phyloP scores from a whole-genome alignment of 2,888 invertebrate species.

The Plusia festucae region DNA sequence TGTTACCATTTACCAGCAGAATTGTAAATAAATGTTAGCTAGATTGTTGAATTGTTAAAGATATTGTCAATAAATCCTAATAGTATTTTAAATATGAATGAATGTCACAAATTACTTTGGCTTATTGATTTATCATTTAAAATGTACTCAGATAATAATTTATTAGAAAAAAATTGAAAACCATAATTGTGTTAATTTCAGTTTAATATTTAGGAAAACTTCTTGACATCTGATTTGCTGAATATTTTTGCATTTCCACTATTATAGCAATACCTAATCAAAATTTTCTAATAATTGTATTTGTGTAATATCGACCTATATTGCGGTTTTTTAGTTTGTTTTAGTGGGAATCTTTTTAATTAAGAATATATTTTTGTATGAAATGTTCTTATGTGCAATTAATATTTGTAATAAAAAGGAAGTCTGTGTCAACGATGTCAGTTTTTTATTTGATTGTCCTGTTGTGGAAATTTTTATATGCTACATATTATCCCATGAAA shows the following conservation, averaged over 20 bases:
- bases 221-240: conserved; percentile 81
- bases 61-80: conserved; percentile 54
- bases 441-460: conserved; percentile 58
- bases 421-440: conserved; percentile 75
- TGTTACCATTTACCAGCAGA: conserved; percentile 82
- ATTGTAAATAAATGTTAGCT: conserved; percentile 80
- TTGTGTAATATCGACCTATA: conserved; percentile 64
- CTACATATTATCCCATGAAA: neutral
- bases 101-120: conserved; percentile 57
- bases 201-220: conserved; percentile 51
- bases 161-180: conserved; percentile 45
- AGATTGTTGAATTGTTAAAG: conserved; percentile 78
- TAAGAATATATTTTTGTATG: conserved; percentile 89
- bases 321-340: conserved; percentile 83
- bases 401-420: conserved; percentile 87
- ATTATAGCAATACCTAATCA: conserved; percentile 43
- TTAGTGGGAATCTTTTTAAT: conserved; percentile 85
- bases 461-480: neutral
- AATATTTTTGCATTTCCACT: conserved; percentile 50
- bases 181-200: conserved; percentile 41
- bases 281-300: conserved; percentile 55
- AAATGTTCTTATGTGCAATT: conserved; percentile 87
- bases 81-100: conserved; percentile 42
- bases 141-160: conserved; percentile 46
- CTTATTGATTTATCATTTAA: conserved; percentile 62